Conservation (phyloP, 2,113 vertebrate genomes). For the Ivindomyrus marchei region DNA sequence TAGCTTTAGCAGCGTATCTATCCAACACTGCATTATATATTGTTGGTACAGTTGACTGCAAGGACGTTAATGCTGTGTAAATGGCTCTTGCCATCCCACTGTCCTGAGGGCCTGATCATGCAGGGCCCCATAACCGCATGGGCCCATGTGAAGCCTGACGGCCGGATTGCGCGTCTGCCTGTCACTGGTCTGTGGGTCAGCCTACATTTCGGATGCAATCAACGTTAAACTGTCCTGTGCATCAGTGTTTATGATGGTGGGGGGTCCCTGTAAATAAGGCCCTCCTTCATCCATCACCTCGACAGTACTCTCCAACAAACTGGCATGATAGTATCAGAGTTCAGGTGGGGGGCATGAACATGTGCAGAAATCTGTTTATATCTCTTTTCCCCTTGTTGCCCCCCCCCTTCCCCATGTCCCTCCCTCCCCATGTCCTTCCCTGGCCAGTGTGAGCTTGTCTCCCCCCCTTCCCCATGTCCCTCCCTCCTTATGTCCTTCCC, state of each 20-base stretch:
- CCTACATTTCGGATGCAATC: slow-evolving; percentile 43
- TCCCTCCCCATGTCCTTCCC: background rate
- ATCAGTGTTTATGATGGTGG: slow-evolving; percentile 25
- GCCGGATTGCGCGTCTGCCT: background rate
- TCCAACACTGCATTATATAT: background rate
- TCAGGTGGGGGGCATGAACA: background rate
- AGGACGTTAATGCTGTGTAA: background rate
- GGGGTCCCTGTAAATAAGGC: slow-evolving; percentile 46
- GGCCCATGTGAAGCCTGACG: background rate
- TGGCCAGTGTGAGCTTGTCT: background rate
- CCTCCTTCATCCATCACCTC: slow-evolving; percentile 30
- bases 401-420: too few relatives aligned
- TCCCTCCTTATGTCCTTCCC: too few relatives aligned
- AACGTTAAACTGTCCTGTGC: slow-evolving; percentile 33
- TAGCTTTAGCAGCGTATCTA: background rate
- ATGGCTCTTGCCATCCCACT: background rate
- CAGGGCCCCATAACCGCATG: background rate
- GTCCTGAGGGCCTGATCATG: background rate
- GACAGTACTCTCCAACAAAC: slow-evolving; percentile 29
- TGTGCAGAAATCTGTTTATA: background rate
- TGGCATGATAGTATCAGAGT: background rate
- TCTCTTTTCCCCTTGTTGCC: background rate
- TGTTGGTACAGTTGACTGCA: background rate
- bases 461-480: too few relatives aligned
- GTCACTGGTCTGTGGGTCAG: background rate